Evolutionary conservation across 1,140 invertebrate species (phyloP).

Genomic region (Branchinecta lindahli): DNA sequence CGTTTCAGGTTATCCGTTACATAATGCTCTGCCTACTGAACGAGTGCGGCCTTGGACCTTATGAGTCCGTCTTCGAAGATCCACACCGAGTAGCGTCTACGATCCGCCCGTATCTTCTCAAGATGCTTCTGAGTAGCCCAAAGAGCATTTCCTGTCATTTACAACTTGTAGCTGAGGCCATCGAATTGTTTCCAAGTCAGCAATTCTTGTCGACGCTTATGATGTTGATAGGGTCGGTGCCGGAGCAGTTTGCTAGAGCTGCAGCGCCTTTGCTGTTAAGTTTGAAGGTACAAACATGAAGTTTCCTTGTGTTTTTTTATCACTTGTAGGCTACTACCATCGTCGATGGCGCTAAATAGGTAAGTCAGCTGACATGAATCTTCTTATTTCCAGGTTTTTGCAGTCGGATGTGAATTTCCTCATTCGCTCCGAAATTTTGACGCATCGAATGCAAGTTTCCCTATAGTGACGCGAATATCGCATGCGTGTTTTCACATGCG

Average conservation of each 20-base stretch:
- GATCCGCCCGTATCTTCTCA: neutral
- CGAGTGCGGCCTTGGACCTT: neutral
- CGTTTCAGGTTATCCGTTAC: neutral
- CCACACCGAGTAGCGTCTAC: constrained; percentile 7
- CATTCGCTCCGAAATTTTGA: no score
- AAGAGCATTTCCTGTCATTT: neutral
- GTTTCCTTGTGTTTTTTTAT: no score
- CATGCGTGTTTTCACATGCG: no score
- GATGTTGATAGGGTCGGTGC: neutral
- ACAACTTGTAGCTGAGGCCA: neutral
- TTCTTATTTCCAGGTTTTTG: no score
- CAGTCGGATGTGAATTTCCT: no score
- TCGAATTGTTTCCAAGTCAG: neutral
- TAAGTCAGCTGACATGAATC: no score
- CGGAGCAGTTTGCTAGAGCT: neutral
- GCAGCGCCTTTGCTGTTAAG: neutral
- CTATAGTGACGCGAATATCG: no score
- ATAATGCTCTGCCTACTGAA: neutral
- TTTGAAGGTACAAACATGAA: neutral
- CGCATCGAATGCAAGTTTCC: no score
- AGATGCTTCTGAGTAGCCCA: neutral
- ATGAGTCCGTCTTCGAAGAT: neutral
- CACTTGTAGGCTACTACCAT: no score
- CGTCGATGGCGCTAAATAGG: no score
- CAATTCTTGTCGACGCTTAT: neutral